Base-by-base conservation (phyloP, 1,140 invertebrate species). In the Drosophila micromelanica region DNA sequence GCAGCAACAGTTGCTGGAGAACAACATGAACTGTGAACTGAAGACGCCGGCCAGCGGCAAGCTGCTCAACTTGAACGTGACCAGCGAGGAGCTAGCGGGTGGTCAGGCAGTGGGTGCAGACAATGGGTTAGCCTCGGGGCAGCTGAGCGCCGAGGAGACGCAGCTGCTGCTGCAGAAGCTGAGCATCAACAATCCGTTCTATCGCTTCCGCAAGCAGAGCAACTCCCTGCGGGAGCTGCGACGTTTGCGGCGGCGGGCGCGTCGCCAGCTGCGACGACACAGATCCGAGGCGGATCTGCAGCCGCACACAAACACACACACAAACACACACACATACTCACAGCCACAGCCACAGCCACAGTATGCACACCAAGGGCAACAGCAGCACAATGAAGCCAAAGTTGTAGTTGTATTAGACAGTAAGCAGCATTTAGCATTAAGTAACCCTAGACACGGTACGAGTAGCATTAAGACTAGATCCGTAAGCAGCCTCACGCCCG, bases 331-430 rank as follows among this genome's bases (percentile, higher is more conserved):
- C n/a, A n/a, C n/a, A n/a, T n/a, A n/a, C n/a, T n/a, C n/a, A n/a
- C n/a, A n/a, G n/a, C n/a, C n/a, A n/a, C n/a, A n/a, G n/a, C n/a
- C n/a, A n/a, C n/a, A n/a, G n/a, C n/a, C n/a, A n/a, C 17, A 17
- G 17, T 56, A 15, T 30, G 60, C 55, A 59, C 72, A 77, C 48
- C 27, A 27, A 0, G 5, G 6, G 27, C 27, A 27, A 27, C 27
- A 27, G 0, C 27, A 87, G 73, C 68, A 84, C 76, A 75, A 68
- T 90, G 89, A 90, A 85, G 89, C 85, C 75, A 91, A 90, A 85
- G 80, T 85, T 82, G 90, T 91, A 91, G 90, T 89, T 90, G 82
- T 91, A 85, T 70, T 91, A 90, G 87, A 85, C 62, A 87, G 80
- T 91, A 91, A 91, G 82, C 81, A 86, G 62, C 63, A 78, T 40